Evolutionary conservation across 2,888 invertebrate genomes (phyloP).

Genomic region (Drosophila dives): DNA sequence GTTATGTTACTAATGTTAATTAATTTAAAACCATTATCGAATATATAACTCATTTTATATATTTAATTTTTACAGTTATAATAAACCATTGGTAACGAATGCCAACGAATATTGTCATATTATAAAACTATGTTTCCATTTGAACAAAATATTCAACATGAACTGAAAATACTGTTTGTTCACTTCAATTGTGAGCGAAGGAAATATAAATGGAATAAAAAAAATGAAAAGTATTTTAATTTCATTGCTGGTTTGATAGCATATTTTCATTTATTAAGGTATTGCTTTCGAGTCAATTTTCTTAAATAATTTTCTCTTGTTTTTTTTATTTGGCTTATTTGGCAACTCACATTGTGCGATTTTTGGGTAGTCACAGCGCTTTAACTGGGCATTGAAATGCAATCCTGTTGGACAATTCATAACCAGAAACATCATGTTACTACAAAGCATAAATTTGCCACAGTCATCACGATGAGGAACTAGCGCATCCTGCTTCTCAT

Average conservation of each 20-base stretch:
- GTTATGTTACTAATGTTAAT: background rate
- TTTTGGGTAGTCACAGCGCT: conserved; percentile 74
- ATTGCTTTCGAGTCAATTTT: conserved; percentile 22
- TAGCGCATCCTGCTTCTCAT: conserved; percentile 53
- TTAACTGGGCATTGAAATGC: conserved; percentile 63
- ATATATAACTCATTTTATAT: background rate
- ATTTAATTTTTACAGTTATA: background rate
- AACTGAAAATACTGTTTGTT: background rate
- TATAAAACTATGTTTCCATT: background rate
- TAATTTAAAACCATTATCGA: background rate
- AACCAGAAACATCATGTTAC: conserved; percentile 56
- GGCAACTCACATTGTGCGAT: conserved; percentile 58
- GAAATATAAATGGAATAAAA: background rate
- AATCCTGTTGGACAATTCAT: conserved; percentile 74
- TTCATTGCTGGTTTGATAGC: conserved; percentile 7
- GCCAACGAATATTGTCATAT: background rate
- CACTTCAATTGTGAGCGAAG: background rate
- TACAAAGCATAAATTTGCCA: conserved; percentile 68
- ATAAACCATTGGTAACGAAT: background rate
- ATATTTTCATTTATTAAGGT: conserved; percentile 25
- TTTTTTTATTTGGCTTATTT: conserved; percentile 32
- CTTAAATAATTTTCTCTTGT: conserved; percentile 13
- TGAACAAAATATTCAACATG: background rate
- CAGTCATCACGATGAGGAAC: conserved; percentile 66
- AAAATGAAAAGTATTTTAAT: background rate